Percentiles rank a stretch among this genome's conserved stretches.
These are phyloP conservation scores for Heteromormyrus szaboi DNA, from an alignment of 2,797 vertebrate species.

Conservation along the genomic window DNA sequence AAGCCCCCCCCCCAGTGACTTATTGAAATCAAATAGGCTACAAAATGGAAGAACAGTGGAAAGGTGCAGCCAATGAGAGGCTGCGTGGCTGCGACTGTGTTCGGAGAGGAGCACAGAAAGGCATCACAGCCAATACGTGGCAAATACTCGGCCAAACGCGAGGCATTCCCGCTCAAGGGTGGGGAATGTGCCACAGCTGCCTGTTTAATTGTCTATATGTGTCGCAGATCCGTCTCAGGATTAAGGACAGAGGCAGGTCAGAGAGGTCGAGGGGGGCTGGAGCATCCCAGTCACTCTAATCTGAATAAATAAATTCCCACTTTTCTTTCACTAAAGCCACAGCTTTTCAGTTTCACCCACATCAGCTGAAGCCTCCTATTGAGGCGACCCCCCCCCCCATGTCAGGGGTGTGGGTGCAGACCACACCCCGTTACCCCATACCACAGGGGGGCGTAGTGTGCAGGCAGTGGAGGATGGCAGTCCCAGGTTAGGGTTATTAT, in stretches of 20 bases:
- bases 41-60: constrained; percentile 29
- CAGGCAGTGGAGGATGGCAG: neutral
- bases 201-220: constrained; percentile 28
- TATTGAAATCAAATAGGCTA: constrained; percentile 47
- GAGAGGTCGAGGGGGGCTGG: constrained; percentile 36
- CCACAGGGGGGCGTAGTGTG: neutral
- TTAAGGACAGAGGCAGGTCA: constrained; percentile 32
- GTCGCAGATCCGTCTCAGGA: neutral
- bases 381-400: neutral
- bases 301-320: constrained; percentile 17
- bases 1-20: constrained; percentile 34
- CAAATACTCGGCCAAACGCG: constrained; percentile 14
- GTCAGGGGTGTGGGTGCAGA: neutral
- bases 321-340: neutral
- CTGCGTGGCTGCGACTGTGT: constrained; percentile 38
- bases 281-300: constrained; percentile 19
- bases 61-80: constrained; percentile 26
- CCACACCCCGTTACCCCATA: neutral
- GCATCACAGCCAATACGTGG: constrained; percentile 45
- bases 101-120: constrained; percentile 29
- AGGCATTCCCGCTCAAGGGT: constrained; percentile 30
- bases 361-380: neutral
- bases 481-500: constrained; percentile 27
- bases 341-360: neutral
- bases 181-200: constrained; percentile 28